Base-by-base conservation (phyloP, 2,797 vertebrate species). In the Danionella dracula region DNA sequence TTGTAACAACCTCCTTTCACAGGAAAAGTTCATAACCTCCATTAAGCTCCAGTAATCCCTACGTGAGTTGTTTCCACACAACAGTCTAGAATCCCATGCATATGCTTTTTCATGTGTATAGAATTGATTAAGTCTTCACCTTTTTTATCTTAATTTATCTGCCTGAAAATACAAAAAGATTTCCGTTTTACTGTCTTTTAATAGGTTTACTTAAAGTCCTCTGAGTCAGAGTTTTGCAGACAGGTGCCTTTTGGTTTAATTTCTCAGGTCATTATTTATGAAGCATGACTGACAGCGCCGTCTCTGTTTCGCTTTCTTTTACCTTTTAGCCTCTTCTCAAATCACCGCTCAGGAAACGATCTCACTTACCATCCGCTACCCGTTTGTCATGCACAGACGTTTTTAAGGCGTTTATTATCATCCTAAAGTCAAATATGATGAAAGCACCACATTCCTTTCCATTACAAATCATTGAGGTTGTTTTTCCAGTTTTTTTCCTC, bases 11-110 rank as follows among this genome's bases (percentile, higher is more conserved):
- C 27, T 10, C 13, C 38, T 23, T 59, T 41, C 27, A 3, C 12
- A 11, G 48, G 40, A 48, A 45, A 40, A 49, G 56, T 49, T 60
- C 41, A 48, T 32, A 55, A 55, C 56, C 56, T 60, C 17, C 2
- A 40, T 20, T 55, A 56, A 67, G 35, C 57, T 67, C 44, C 46
- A 8, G 19, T 70, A 72, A 73, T 66, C 51, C 51, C 11, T 55
- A n/a, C 16, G 40, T 42, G 60, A 41, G 40, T 51, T 62, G 60
- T 70, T 71, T 41, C 48, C 61, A 58, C 64, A 65, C 42, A 42
- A 38, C 46, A 71, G 41, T 45, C 35, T 42, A 60, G 68, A 61
- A 56, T 65, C 40, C 48, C 41, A 62, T n/a, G 61, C 54, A 54
- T 27, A 41, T 49, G 40, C 21, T 44, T 34, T 67, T 59, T 54